A percentile compares a stretch with the other conserved stretches of the same genome.
Conservation (phyloP, 2,113 vertebrate genomes). For the Chiloscyllium plagiosum region DNA sequence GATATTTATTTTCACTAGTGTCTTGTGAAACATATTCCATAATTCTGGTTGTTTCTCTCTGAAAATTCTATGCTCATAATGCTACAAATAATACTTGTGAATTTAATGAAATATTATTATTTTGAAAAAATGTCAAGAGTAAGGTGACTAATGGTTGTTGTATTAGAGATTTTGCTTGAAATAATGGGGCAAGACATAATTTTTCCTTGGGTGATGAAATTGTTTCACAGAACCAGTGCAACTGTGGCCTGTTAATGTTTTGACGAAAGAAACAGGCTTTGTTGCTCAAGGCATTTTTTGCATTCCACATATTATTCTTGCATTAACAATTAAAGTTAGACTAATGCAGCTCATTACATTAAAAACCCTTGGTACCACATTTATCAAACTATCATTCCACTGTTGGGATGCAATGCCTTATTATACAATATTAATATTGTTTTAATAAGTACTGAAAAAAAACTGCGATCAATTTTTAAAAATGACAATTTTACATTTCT, state of each 20-base stretch:
- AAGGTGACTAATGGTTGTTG: background rate
- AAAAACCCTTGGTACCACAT: background rate
- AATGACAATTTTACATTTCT: background rate
- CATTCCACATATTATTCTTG: background rate
- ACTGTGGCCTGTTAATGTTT: background rate
- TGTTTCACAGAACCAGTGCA: background rate
- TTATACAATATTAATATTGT: background rate
- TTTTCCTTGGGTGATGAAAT: background rate
- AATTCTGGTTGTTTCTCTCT: background rate
- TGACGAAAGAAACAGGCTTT: background rate
- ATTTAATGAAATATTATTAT: background rate
- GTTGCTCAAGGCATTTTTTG: background rate
- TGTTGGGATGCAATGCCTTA: background rate
- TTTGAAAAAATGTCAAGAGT: background rate
- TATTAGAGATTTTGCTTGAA: background rate
- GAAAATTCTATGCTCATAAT: background rate
- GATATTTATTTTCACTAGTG: too few species aligned
- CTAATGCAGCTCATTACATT: background rate
- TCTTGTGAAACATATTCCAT: too few species aligned
- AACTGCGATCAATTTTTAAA: background rate
- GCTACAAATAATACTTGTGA: background rate
- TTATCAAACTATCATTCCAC: background rate
- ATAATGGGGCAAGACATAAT: background rate
- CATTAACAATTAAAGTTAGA: background rate
- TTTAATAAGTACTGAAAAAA: background rate